A percentile compares a stretch with the other conserved stretches of the same genome.
Conservation (phyloP, 2,888 invertebrate genomes). For the Rhingia rostrata region DNA sequence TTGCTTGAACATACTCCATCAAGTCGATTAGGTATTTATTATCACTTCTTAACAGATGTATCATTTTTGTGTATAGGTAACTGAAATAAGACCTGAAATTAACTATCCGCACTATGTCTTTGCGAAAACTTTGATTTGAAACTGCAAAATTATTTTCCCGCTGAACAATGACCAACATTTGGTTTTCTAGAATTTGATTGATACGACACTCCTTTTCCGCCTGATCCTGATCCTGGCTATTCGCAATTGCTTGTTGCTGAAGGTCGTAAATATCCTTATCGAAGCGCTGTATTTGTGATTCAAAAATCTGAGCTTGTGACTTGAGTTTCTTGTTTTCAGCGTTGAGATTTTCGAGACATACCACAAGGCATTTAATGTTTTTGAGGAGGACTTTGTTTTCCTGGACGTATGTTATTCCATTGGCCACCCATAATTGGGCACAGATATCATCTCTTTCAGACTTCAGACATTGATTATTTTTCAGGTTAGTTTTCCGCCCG, state of each 20-base stretch:
- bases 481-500: slow-evolving; percentile 78
- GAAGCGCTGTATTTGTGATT: slow-evolving; percentile 79
- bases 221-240: slow-evolving; percentile 79
- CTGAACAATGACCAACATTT: slow-evolving; percentile 80
- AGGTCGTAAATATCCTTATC: slow-evolving; percentile 80
- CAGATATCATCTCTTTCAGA: slow-evolving; percentile 79
- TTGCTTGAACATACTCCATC: slow-evolving; percentile 80
- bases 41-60: slow-evolving; percentile 80
- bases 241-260: slow-evolving; percentile 80
- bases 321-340: slow-evolving; percentile 79
- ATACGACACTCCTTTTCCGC: slow-evolving; percentile 78
- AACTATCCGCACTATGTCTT: slow-evolving; percentile 79
- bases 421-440: slow-evolving; percentile 81
- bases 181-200: slow-evolving; percentile 80
- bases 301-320: slow-evolving; percentile 78
- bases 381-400: slow-evolving; percentile 77
- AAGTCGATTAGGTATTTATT: slow-evolving; percentile 81
- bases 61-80: slow-evolving; percentile 80
- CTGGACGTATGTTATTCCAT: slow-evolving; percentile 77
- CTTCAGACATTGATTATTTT: slow-evolving; percentile 78
- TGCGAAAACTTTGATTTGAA: slow-evolving; percentile 78
- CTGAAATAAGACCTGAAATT: slow-evolving; percentile 80
- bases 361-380: slow-evolving; percentile 79
- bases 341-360: slow-evolving; percentile 80
- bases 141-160: slow-evolving; percentile 80